Percentiles rank a stretch among this genome's conserved stretches.
Conservation (phyloP, 2,113 vertebrate genomes). For the Dryoscopus gambensis region DNA sequence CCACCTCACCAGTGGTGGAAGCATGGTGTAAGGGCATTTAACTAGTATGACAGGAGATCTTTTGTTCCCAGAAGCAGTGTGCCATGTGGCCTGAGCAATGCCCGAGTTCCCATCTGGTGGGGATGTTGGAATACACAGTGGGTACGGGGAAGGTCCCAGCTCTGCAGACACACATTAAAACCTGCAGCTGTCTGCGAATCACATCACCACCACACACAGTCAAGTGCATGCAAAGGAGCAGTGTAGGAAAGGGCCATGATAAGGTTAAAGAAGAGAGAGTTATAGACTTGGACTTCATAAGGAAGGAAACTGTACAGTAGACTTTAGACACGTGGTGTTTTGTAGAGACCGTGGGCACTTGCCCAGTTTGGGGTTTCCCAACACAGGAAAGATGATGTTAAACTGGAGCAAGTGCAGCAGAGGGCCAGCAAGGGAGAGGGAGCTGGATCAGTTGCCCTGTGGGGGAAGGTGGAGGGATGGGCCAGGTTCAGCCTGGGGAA, state of each 20-base stretch:
- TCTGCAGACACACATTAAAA: not conserved
- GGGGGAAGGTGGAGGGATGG: not conserved
- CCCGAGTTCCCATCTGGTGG: accelerated
- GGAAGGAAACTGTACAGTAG: not conserved
- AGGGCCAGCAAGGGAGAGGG: not conserved
- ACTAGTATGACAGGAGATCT: not conserved
- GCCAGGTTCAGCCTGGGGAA: not conserved
- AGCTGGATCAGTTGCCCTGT: not conserved
- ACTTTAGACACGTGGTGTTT: not conserved
- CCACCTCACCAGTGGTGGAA: not conserved
- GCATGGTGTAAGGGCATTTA: accelerated
- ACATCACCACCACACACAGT: not conserved
- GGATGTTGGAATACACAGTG: not conserved
- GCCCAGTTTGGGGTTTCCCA: not conserved
- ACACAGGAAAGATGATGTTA: not conserved
- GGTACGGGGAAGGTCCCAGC: not conserved
- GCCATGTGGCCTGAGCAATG: not conserved
- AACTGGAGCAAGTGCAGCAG: not conserved
- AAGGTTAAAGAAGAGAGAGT: not conserved
- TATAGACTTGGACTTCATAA: not conserved
- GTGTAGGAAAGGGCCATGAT: not conserved
- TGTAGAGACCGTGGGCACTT: accelerated
- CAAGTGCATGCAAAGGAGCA: not conserved
- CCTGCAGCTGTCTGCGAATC: not conserved
- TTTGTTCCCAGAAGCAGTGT: not conserved